These are phyloP conservation scores for Oxycera nigricornis DNA, from an alignment of 2,888 invertebrate genomes.

Conservation along the genomic window DNA sequence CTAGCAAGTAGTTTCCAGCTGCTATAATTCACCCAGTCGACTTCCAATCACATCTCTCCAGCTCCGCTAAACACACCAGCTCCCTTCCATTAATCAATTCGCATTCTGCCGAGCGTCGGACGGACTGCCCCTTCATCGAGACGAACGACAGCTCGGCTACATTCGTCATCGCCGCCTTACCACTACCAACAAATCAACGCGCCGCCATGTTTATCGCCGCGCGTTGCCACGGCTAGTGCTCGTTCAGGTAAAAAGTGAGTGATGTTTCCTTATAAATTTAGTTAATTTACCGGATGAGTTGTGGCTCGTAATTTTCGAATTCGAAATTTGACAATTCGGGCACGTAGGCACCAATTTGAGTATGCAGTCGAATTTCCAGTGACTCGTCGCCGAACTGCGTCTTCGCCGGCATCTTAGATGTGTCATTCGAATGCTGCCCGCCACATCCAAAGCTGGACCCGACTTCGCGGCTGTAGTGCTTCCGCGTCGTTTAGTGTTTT, in stretches of 20 bases:
- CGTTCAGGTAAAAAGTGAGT: slow-evolving; percentile 34
- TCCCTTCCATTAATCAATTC: slow-evolving; percentile 27
- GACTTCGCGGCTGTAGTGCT: not conserved
- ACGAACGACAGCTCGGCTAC: slow-evolving; percentile 21
- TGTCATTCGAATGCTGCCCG: not conserved
- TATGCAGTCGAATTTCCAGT: not conserved
- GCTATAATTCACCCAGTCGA: slow-evolving; percentile 11
- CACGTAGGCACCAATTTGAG: not conserved
- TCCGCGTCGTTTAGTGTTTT: slow-evolving; percentile 16
- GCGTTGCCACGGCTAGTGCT: not conserved
- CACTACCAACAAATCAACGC: not conserved
- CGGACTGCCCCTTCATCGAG: slow-evolving; percentile 8
- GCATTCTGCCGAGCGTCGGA: not conserved
- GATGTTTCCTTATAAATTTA: slow-evolving; percentile 45
- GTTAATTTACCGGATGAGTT: slow-evolving; percentile 23
- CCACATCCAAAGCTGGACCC: not conserved
- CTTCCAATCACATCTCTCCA: slow-evolving; percentile 7
- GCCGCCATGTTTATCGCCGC: slow-evolving; percentile 37
- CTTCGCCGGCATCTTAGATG: slow-evolving; percentile 8
- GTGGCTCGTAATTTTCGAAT: not conserved
- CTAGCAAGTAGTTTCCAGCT: not conserved
- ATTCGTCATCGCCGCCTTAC: slow-evolving; percentile 6
- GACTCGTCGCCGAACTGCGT: not conserved
- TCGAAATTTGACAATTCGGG: slow-evolving; percentile 28
- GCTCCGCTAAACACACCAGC: not conserved